These are phyloP conservation scores for Drosophila atripex DNA, from an alignment of 2,888 invertebrate species.

Conservation along the genomic window DNA sequence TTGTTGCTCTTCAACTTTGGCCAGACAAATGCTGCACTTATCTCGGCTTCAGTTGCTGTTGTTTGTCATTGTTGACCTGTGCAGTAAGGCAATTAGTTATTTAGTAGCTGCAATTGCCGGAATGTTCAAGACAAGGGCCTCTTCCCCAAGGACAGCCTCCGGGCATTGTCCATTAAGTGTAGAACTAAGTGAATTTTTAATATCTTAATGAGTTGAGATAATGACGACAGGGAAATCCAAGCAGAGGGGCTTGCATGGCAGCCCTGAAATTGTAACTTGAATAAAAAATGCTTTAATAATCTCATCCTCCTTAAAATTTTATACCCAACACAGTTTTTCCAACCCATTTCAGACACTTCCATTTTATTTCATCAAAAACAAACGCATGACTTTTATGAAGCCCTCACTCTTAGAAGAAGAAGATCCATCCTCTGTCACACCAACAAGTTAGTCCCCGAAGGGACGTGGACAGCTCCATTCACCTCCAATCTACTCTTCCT, in stretches of 20 bases:
- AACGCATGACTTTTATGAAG: slow-evolving; percentile 60
- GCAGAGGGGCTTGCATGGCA: not conserved
- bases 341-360: slow-evolving; percentile 26
- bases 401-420: slow-evolving; percentile 42
- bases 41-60: slow-evolving; percentile 24
- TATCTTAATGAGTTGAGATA: slow-evolving; percentile 28
- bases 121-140: slow-evolving; percentile 40
- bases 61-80: slow-evolving; percentile 35
- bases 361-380: slow-evolving; percentile 23
- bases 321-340: slow-evolving; percentile 4
- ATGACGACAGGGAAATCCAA: slow-evolving; percentile 9
- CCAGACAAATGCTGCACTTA: slow-evolving; percentile 41
- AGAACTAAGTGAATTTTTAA: slow-evolving; percentile 38
- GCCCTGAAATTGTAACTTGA: not conserved
- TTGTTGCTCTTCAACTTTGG: slow-evolving; percentile 30
- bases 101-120: slow-evolving; percentile 60
- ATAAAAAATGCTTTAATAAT: not conserved
- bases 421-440: slow-evolving; percentile 60
- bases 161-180: slow-evolving; percentile 37
- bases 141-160: slow-evolving; percentile 14
- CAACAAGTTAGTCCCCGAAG: slow-evolving; percentile 32
- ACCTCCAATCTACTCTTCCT: slow-evolving; percentile 5
- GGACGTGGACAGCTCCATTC: not conserved
- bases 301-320: slow-evolving; percentile 7
- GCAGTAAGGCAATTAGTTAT: slow-evolving; percentile 61